phyloP scores from a whole-genome alignment of 2,888 invertebrate genomes.

The Drosophila kuntzei region DNA sequence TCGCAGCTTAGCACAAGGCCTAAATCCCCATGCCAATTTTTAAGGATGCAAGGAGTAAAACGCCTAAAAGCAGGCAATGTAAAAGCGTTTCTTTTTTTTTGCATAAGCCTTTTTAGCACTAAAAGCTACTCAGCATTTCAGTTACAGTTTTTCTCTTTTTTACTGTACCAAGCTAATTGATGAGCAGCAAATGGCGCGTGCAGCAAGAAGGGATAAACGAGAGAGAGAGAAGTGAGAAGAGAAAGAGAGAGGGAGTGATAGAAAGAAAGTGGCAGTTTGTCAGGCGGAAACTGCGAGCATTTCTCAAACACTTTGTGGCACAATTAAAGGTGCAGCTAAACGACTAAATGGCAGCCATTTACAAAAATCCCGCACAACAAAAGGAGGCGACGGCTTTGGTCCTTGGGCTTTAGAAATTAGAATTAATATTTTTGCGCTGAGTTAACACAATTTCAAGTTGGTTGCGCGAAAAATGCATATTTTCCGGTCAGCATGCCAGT shows the following conservation, averaged over 20 bases:
- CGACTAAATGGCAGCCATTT: slow-evolving; percentile 50
- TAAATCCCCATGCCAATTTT: slow-evolving; percentile 56
- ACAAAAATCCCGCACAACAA: slow-evolving; percentile 22
- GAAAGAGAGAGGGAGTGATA: neutral
- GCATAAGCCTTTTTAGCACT: slow-evolving; percentile 69
- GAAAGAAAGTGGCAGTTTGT: slow-evolving; percentile 38
- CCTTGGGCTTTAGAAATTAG: slow-evolving; percentile 68
- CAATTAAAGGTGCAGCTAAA: slow-evolving; percentile 68
- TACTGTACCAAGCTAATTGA: slow-evolving; percentile 66
- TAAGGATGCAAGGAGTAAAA: slow-evolving; percentile 35
- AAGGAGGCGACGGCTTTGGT: slow-evolving; percentile 3
- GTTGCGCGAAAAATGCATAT: slow-evolving; percentile 71
- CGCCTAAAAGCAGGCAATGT: slow-evolving; percentile 60
- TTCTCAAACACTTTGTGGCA: slow-evolving; percentile 41
- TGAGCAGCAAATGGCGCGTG: slow-evolving; percentile 65
- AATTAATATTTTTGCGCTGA: slow-evolving; percentile 77
- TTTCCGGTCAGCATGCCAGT: slow-evolving; percentile 60
- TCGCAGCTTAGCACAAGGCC: slow-evolving; percentile 30
- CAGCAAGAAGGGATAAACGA: slow-evolving; percentile 4
- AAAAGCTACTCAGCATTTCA: slow-evolving; percentile 70
- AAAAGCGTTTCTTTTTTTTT: slow-evolving; percentile 31
- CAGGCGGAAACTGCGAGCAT: slow-evolving; percentile 39
- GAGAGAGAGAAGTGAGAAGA: neutral
- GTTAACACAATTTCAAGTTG: slow-evolving; percentile 76
- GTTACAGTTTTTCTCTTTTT: slow-evolving; percentile 19